Evolutionary conservation across 1,140 invertebrate species (phyloP).

Genomic region (Zeugodacus cucurbitae): DNA sequence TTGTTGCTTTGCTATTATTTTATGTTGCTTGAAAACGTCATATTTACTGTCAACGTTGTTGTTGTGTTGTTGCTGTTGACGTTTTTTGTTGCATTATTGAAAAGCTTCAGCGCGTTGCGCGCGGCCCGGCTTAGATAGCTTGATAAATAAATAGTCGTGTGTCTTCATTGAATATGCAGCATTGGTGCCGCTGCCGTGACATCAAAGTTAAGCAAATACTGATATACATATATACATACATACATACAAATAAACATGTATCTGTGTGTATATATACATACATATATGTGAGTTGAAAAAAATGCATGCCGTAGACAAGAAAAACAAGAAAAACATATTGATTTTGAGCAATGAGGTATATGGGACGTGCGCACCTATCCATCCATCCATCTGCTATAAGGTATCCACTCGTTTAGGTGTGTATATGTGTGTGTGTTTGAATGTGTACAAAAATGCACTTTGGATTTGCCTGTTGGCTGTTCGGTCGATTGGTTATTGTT

Average conservation of each 20-base stretch:
- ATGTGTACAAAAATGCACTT: not conserved
- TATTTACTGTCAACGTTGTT: not conserved
- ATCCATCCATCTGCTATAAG: constrained; percentile 18
- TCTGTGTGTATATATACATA: not conserved
- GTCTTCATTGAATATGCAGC: constrained; percentile 32
- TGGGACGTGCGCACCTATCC: constrained; percentile 13
- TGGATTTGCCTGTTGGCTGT: not conserved
- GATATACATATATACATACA: not conserved
- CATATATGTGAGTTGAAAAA: too few relatives aligned
- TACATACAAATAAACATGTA: not conserved
- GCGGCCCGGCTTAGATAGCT: not conserved
- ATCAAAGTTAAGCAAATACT: constrained; percentile 26
- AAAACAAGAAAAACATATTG: not conserved
- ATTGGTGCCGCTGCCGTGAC: constrained; percentile 32
- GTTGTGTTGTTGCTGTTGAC: not conserved
- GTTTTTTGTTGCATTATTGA: constrained; percentile 18
- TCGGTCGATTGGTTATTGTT: not conserved
- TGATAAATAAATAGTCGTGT: not conserved
- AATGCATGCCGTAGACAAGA: not conserved
- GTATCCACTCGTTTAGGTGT: not conserved
- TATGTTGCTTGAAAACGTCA: constrained; percentile 17
- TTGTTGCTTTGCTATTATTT: not conserved
- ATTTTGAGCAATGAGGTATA: constrained; percentile 30
- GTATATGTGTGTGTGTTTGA: not conserved
- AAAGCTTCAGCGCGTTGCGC: not conserved